These are phyloP conservation scores for Pocillopora verrucosa DNA, from an alignment of 64 coral and sea anemone genomes.

Conservation along the genomic window DNA sequence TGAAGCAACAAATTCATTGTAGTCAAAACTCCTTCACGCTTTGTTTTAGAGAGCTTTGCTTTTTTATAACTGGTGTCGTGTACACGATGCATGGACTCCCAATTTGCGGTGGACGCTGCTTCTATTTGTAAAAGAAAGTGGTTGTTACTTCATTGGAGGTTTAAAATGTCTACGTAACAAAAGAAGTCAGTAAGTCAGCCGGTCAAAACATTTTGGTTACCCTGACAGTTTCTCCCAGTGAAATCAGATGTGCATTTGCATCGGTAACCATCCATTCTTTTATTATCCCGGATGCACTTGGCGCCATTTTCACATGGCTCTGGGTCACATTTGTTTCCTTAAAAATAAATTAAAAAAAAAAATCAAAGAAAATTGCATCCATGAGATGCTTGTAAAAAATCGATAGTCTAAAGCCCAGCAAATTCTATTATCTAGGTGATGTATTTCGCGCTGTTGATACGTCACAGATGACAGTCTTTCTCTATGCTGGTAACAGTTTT, in stretches of 20 bases:
- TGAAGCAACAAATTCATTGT: no score
- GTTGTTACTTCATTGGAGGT: background rate
- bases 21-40: no score
- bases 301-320: conserved; percentile 89
- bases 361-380: background rate
- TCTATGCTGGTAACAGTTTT: no score
- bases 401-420: no score
- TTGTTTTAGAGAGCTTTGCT: no score
- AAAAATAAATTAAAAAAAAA: background rate
- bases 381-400: background rate
- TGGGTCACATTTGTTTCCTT: conserved; percentile 79
- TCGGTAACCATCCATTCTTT: conserved; percentile 89
- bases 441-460: background rate
- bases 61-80: no score
- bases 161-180: background rate
- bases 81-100: no score
- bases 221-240: conserved; percentile 93
- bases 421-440: background rate
- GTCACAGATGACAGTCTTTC: no score
- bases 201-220: conserved; percentile 15
- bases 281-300: conserved; percentile 81
- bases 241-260: conserved; percentile 97
- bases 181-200: no score
- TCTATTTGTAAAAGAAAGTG: no score
- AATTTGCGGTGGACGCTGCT: no score